Percentiles rank a stretch among this genome's conserved stretches.
phyloP scores from a whole-genome alignment of 1,140 invertebrate genomes.

The Saccostrea cuccullata region DNA sequence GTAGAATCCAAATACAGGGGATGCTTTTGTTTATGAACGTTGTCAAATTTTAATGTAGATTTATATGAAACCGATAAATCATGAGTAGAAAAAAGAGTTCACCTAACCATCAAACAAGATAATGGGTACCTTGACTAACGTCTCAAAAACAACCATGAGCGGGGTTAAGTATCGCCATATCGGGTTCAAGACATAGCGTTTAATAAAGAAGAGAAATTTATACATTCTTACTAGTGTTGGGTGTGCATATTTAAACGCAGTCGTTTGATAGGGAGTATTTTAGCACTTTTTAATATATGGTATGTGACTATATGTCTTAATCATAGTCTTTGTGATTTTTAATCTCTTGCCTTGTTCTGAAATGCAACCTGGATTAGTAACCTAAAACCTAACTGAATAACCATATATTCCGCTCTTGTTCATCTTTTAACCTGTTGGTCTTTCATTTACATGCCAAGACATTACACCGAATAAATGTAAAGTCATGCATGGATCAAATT shows the following conservation, averaged over 20 bases:
- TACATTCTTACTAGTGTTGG: not conserved
- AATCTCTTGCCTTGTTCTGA: not conserved
- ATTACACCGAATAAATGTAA: conserved; percentile 21
- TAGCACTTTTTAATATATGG: not conserved
- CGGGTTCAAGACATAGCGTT: not conserved
- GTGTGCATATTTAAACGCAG: conserved; percentile 4
- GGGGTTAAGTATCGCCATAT: conserved; percentile 16
- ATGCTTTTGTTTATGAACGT: conserved; percentile 13
- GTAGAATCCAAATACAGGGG: not conserved
- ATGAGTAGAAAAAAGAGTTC: not conserved
- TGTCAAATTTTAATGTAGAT: conserved; percentile 8
- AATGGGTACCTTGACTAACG: not conserved
- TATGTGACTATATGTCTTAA: conserved; percentile 22
- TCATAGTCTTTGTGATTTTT: conserved; percentile 1
- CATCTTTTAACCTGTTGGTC: not conserved
- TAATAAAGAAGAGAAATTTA: not conserved
- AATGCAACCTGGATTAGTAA: conserved; percentile 15
- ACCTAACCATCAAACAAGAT: not conserved
- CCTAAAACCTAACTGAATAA: not conserved
- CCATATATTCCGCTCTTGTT: not conserved
- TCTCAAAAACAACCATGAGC: conserved; percentile 17
- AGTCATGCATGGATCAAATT: conserved; percentile 14
- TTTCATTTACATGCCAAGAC: not conserved
- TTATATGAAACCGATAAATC: conserved; percentile 13
- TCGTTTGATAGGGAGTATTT: not conserved